Percentiles rank a stretch among this genome's conserved stretches.
These are phyloP conservation scores for Anodontia alba DNA, from an alignment of 2,888 invertebrate genomes.

Conservation along the genomic window DNA sequence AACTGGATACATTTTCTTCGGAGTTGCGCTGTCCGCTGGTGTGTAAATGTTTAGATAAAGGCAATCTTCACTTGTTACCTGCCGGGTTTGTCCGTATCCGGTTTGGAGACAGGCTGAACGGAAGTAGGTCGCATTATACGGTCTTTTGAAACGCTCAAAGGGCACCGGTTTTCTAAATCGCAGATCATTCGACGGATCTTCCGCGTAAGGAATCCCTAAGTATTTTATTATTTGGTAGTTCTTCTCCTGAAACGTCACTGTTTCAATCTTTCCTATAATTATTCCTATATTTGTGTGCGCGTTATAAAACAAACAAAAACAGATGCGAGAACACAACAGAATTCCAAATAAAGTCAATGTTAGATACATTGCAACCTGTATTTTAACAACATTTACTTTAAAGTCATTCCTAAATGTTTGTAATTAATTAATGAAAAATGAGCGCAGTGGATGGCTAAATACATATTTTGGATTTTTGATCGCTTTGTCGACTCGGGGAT, in stretches of 20 bases:
- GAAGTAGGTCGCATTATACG: constrained; percentile 56
- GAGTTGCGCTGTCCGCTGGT: constrained; percentile 50
- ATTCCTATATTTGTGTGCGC: constrained; percentile 50
- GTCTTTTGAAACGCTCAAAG: constrained; percentile 28
- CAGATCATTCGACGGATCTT: constrained; percentile 18
- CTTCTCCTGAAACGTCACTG: constrained; percentile 25
- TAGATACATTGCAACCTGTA: not conserved
- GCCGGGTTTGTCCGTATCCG: constrained; percentile 31
- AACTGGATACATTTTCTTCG: constrained; percentile 49
- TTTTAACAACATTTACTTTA: not conserved
- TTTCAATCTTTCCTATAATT: constrained; percentile 45
- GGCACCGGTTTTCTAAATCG: constrained; percentile 38
- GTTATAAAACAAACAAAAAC: constrained; percentile 22
- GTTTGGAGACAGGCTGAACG: constrained; percentile 45
- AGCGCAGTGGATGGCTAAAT: not conserved
- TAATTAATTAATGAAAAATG: not conserved
- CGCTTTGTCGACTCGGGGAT: not conserved
- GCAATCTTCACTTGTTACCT: constrained; percentile 46
- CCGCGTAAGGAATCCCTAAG: constrained; percentile 57
- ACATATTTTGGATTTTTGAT: not conserved
- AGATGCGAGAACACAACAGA: not conserved
- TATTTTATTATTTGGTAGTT: constrained; percentile 31
- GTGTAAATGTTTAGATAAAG: constrained; percentile 56
- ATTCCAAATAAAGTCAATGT: not conserved
- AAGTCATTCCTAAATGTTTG: not conserved